Evolutionary conservation across 1,140 invertebrate species (phyloP), one percentile per base, ranked within the genome.

Genomic region (Mylabris phalerata): DNA sequence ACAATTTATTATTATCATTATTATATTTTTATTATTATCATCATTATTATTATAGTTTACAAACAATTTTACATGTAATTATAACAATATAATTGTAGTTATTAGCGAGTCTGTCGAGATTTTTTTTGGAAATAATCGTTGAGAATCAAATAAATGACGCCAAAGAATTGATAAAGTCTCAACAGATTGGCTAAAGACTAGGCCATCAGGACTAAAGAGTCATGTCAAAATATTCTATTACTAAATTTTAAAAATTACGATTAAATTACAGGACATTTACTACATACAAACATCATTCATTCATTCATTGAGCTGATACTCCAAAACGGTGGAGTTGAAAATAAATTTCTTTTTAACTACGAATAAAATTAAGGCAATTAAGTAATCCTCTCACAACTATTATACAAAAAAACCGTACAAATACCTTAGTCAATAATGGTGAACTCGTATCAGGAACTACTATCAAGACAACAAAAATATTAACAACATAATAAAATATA

Each of bases 381-480:
- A 54, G 51, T 54, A 54, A 54, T 54, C 45, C 19, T 46, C 25
- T 44, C 45, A 45, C 51, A 54, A 46, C 46, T 54, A 54, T 54
- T 42, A 54, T 32, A 54, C 51, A 54, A 54, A 54, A 46, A 46
- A 42, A 54, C 27, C 45, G 51, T 54, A 54, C 49, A 56, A 60
- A 64, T 63, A 50, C 55, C 64, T 63, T 67, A 66, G 7, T 67
- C 60, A 62, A 46, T 67, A 69, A 66, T 69, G 67, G 67, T 69
- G 62, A 69, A 69, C 67, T 66, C 67, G 55, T 57, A 63, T 62
- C 66, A 69, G 67, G 67, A 69, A 69, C 67, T 66, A 69, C 66
- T 57, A 59, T 63, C 10, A 4, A 32, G 32, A 32, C 32, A 32
- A 32, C 19, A 32, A 32, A 32, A 32, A 32, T 32, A 32, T 47